Evolutionary conservation across 2,113 vertebrate species (phyloP).

Genomic region (Setophaga kirtlandii): DNA sequence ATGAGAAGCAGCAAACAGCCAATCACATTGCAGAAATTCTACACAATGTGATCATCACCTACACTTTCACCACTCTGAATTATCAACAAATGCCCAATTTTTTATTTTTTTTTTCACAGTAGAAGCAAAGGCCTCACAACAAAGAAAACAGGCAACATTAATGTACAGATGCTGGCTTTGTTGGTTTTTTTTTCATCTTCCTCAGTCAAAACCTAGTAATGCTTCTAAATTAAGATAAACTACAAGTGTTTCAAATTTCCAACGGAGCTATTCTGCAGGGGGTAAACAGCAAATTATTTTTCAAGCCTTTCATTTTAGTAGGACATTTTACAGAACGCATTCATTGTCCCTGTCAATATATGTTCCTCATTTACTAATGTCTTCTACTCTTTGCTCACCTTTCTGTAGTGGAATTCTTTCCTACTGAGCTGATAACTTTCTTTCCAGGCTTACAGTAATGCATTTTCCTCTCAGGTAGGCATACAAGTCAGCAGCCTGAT

Average conservation of each 20-base stretch:
- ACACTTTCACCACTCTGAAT: not conserved
- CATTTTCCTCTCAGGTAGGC: constrained; percentile 35
- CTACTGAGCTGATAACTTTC: constrained; percentile 77
- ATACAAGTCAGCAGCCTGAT: constrained; percentile 68
- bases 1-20: not conserved
- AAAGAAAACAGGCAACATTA: not conserved
- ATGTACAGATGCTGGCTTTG: not conserved
- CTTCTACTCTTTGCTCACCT: constrained; percentile 70
- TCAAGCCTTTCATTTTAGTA: constrained; percentile 48
- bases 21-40: not conserved
- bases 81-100: not conserved
- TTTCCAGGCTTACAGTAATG: constrained; percentile 63
- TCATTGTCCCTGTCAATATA: constrained; percentile 51
- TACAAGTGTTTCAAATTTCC: constrained; percentile 11
- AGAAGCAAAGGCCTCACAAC: not conserved
- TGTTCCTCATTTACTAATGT: constrained; percentile 47
- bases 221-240: constrained; percentile 43
- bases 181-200: not conserved
- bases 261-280: constrained; percentile 28
- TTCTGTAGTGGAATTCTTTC: constrained; percentile 73
- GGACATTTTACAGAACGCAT: constrained; percentile 60
- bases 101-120: not conserved
- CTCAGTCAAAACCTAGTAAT: constrained; percentile 12
- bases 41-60: not conserved
- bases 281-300: constrained; percentile 41